Evolutionary conservation across 1,140 invertebrate genomes (phyloP).

Genomic region (Trissolcus basalis): DNA sequence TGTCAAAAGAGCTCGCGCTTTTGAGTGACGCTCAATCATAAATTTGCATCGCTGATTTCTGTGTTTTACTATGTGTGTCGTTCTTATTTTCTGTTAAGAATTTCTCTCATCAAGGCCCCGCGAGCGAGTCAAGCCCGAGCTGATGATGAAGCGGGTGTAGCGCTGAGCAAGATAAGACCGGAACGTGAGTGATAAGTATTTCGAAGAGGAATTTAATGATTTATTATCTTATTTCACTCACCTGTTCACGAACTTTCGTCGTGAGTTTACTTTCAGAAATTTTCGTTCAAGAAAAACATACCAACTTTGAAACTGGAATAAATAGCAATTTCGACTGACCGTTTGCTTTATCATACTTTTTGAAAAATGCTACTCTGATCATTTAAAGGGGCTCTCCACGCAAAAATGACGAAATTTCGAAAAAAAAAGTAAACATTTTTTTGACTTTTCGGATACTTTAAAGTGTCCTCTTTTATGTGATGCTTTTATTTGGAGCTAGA

Average conservation of each 20-base stretch:
- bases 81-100: slow-evolving; percentile 35
- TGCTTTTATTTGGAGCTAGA: too few relatives aligned
- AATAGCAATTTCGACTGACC: too few relatives aligned
- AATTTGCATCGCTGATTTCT: slow-evolving; percentile 46
- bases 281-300: not conserved
- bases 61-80: slow-evolving; percentile 36
- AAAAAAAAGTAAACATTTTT: too few relatives aligned
- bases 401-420: too few relatives aligned
- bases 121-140: slow-evolving; percentile 5
- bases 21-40: slow-evolving; percentile 40
- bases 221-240: slow-evolving; percentile 41
- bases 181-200: slow-evolving; percentile 20
- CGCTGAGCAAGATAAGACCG: slow-evolving; percentile 30
- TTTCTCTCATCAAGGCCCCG: slow-evolving; percentile 16
- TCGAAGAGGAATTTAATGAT: slow-evolving; percentile 36
- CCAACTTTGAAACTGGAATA: not conserved
- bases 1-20: slow-evolving; percentile 44
- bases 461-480: too few relatives aligned
- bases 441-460: too few relatives aligned
- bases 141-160: slow-evolving; percentile 32
- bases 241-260: not conserved
- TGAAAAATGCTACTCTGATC: too few relatives aligned
- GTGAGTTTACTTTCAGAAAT: not conserved
- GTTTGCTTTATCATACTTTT: too few relatives aligned
- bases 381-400: too few relatives aligned